Evolutionary conservation across 2,113 vertebrate genomes (phyloP), one percentile per base, ranked within the genome.

Genomic region (Trachemys scripta): DNA sequence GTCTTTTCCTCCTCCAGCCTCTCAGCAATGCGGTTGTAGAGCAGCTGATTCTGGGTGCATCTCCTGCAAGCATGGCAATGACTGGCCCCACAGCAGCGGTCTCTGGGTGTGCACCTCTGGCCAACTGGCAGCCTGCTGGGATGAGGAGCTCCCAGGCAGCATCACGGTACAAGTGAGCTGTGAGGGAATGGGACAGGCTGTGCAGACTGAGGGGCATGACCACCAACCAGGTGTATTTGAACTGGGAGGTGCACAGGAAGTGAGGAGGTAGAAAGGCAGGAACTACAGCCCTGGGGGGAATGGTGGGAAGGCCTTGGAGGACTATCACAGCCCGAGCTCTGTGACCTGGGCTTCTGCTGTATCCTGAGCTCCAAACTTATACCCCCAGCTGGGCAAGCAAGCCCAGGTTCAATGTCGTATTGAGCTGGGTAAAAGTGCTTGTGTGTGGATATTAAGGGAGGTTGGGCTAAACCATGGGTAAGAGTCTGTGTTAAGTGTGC

Each of bases 341-440:
- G 56, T 27, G 10, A 25, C 56, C 10, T 5, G 5, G 24, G 56
- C 56, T 57, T 25, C 56, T 8, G 24, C 17, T 25, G 56, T 10
- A 12, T 27, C 56, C 25, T 57, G 25, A 57, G 56, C 25, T 10
- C 56, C 56, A 54, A 20, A 54, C 53, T 22, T 54, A 54, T 22
- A 54, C 20, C 53, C 53, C 24, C 31, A 38, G 17, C 24, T 31
- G 81, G 59, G 69, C 78, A 20, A 35, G 42, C 35, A 0, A 0
- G 2, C 49, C 4, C 19, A 5, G 79, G 10, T 50, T 35, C 29
- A 22, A 6, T 80, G 49, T 9, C 19, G 10, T 11, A 8, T 11
- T 5, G 1, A 5, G 50, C 51, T 24, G 7, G 5, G 80, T 31
- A 29, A 6, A 11, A 29, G 29, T 31, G 5, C 62, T n/a, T 17